Evolutionary conservation across 2,113 vertebrate genomes (phyloP), one percentile per base, ranked within the genome.

Genomic region (Datnioides undecimradiatus): DNA sequence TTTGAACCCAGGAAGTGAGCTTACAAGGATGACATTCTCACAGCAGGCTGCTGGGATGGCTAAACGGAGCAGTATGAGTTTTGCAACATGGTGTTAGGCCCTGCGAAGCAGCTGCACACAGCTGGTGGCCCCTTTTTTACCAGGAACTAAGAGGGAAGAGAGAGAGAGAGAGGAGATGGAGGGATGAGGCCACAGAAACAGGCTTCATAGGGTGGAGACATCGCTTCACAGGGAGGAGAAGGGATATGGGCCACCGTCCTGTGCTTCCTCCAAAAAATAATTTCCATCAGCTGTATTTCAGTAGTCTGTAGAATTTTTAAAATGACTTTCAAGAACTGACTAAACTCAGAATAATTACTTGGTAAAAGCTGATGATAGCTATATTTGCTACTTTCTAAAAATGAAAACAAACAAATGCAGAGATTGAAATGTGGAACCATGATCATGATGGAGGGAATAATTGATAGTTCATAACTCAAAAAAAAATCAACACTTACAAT

Each of bases 61-160:
- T 83, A 76, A 91, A 71, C 59, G 1, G 60, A 71, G 84, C 67
- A 55, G 81, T 82, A 87, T 85, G 81, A 79, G 59, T 91, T 91
- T 88, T 93, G 87, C 92, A 94, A 91, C 85, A 85, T 92, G 91
- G 85, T 68, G 45, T 87, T 74, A 80, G 81, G 85, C 87, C 85
- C 79, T 76, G 79, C 59, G 64, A 80, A 90, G 83, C 94, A 95
- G 93, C 95, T 95, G 94, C 93, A 93, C 91, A 87, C 94, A 93
- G 94, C 90, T 94, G 92, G 92, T 94, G 73, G 66, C 63, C 72
- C 33, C 48, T 82, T 82, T 92, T 92, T 90, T 67, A 91, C 70
- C 76, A 80, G 52, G 66, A 87, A 65, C 19, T 5, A 19, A 78
- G 69, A 62, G 31, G 63, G 52, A 65, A 70, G 64, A 63, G 23